Percentiles rank a stretch among this genome's conserved stretches.
phyloP scores from a whole-genome alignment of 2,797 vertebrate genomes.

The Leuciscus waleckii region DNA sequence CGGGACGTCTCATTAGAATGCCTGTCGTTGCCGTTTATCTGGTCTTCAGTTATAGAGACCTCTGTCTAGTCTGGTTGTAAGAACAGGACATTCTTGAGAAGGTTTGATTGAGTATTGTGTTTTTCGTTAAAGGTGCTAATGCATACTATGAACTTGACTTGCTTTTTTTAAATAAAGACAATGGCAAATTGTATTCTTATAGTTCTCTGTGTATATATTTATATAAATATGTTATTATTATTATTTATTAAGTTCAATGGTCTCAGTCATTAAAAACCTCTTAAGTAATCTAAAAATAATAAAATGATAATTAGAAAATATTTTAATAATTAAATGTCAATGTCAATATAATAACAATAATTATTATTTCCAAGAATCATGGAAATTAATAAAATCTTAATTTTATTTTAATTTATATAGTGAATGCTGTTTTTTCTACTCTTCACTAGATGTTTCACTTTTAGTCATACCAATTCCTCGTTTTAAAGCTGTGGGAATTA shows the following conservation, averaged over 20 bases:
- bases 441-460: not conserved
- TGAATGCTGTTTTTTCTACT: not conserved
- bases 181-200: slow-evolving; percentile 35
- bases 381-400: not conserved
- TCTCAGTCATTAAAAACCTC: not conserved
- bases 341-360: no score
- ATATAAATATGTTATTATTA: not conserved
- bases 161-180: slow-evolving; percentile 55
- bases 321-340: not conserved
- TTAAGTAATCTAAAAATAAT: not conserved
- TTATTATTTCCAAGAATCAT: not conserved
- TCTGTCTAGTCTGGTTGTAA: slow-evolving; percentile 30
- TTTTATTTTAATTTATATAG: not conserved
- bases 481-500: not conserved
- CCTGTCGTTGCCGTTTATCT: slow-evolving; percentile 24
- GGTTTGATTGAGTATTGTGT: slow-evolving; percentile 48
- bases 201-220: not conserved
- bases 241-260: not conserved
- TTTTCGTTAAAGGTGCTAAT: slow-evolving; percentile 52
- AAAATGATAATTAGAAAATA: not conserved
- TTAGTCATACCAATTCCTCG: not conserved
- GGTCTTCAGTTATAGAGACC: slow-evolving; percentile 15
- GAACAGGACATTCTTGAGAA: not conserved
- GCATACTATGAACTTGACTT: slow-evolving; percentile 51
- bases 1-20: slow-evolving; percentile 11